Evolutionary conservation across 2,113 vertebrate genomes (phyloP), one percentile per base, ranked within the genome.

Genomic region (Pseudolaguvia tuberculata): DNA sequence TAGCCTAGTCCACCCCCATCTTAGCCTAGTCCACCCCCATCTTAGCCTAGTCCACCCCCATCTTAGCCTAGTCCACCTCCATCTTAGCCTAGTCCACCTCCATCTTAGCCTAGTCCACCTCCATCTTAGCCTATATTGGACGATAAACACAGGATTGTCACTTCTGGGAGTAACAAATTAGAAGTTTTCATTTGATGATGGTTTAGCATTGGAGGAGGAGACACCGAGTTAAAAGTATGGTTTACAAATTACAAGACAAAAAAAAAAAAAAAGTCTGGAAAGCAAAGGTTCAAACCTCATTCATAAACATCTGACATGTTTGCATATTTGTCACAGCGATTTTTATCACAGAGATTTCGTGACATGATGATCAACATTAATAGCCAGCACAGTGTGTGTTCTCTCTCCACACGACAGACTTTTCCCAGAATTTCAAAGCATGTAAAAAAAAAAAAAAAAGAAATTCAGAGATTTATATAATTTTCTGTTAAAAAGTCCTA

Each of bases 91-190:
- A n/a, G n/a, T n/a, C n/a, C n/a, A n/a, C n/a, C n/a, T n/a, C n/a
- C n/a, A n/a, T n/a, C n/a, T n/a, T n/a, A n/a, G n/a, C n/a, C n/a
- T n/a, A n/a, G n/a, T n/a, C n/a, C n/a, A n/a, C n/a, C n/a, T n/a
- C n/a, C n/a, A n/a, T n/a, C n/a, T n/a, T n/a, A n/a, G n/a, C n/a
- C n/a, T n/a, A n/a, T n/a, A n/a, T n/a, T n/a, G n/a, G n/a, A 35
- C 31, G 3, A n/a, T n/a, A n/a, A n/a, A n/a, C n/a, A n/a, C n/a
- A n/a, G n/a, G n/a, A n/a, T n/a, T n/a, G n/a, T n/a, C n/a, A n/a
- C 86, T 85, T 88, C 80, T 79, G 80, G n/a, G 65, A 71, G 80
- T 74, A 72, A 59, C 75, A 88, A 91, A 91, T 90, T 83, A 91
- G 79, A 90, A 88, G 80, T 65, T 70, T 27, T 79, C 61, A 56